Percentiles rank a stretch among this genome's conserved stretches.
These are phyloP conservation scores for Apaloderma vittatum DNA, from an alignment of 2,113 vertebrate species.

Conservation along the genomic window DNA sequence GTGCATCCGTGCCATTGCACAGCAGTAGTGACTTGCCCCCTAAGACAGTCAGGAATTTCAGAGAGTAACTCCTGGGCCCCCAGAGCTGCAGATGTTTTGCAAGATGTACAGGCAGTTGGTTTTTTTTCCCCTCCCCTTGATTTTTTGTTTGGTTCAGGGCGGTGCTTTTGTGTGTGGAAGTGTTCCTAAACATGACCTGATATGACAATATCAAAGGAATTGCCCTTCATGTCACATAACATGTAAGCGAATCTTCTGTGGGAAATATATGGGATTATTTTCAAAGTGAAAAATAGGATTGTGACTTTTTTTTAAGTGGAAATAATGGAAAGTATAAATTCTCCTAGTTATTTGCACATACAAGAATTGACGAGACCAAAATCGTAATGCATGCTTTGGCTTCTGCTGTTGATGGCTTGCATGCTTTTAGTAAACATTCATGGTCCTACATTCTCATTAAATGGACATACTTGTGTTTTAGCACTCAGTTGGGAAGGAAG, in stretches of 20 bases:
- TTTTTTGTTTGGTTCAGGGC: background rate
- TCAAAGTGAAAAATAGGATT: background rate
- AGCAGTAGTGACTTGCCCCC: background rate
- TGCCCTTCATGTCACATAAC: background rate
- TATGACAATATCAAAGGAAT: background rate
- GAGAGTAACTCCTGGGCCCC: background rate
- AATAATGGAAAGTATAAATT: background rate
- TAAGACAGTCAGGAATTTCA: background rate
- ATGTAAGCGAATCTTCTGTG: background rate
- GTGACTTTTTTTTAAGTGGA: background rate
- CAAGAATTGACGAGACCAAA: background rate
- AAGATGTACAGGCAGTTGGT: background rate
- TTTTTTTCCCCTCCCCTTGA: fast-evolving
- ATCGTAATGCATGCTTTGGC: background rate
- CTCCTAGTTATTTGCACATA: background rate
- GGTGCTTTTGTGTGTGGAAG: background rate
- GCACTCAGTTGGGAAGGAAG: background rate
- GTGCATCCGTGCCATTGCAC: background rate
- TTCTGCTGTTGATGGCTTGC: background rate
- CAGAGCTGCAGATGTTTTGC: background rate
- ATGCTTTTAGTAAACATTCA: background rate
- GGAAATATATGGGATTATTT: background rate
- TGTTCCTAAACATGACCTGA: background rate
- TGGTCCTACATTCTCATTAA: background rate
- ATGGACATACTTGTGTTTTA: background rate